These are phyloP conservation scores for Dryocosmus kuriphilus DNA, from an alignment of 2,888 invertebrate species.

Conservation along the genomic window DNA sequence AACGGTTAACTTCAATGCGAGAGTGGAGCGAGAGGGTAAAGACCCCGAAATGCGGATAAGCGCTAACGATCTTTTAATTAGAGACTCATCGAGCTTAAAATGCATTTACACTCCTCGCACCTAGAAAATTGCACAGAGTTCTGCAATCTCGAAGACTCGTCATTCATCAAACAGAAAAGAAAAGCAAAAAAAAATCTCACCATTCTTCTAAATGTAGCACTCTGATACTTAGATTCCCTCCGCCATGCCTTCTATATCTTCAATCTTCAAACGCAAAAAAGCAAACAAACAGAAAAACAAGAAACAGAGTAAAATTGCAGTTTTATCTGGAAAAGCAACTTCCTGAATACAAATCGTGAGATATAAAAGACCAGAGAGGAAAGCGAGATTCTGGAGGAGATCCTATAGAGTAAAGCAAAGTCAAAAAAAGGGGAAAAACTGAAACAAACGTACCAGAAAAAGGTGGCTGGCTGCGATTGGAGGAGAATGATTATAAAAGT, in stretches of 20 bases:
- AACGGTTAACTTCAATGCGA: slow-evolving; percentile 36
- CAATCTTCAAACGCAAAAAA: not conserved
- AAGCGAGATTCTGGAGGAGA: not conserved
- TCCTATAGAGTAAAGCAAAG: not conserved
- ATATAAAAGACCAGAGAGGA: not conserved
- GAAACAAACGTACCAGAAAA: slow-evolving; percentile 32
- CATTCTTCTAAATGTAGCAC: slow-evolving; percentile 15
- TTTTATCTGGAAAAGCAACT: not conserved
- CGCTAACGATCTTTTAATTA: slow-evolving; percentile 40
- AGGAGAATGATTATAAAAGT: not conserved
- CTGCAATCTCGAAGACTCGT: slow-evolving; percentile 10
- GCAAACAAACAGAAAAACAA: not conserved
- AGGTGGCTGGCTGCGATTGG: not conserved
- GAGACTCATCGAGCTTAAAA: slow-evolving; percentile 38
- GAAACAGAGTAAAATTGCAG: not conserved
- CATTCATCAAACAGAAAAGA: slow-evolving; percentile 18
- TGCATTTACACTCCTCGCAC: slow-evolving; percentile 31
- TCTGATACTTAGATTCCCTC: slow-evolving; percentile 52
- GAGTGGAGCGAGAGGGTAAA: slow-evolving; percentile 31
- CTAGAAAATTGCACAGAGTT: slow-evolving; percentile 27
- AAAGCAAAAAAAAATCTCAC: not conserved
- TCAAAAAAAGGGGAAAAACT: slow-evolving; percentile 1
- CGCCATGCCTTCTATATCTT: not conserved
- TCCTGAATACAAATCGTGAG: not conserved
- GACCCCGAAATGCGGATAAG: slow-evolving; percentile 36